Base-by-base conservation (phyloP, 2,888 invertebrate species). In the Microdon myrmicae region DNA sequence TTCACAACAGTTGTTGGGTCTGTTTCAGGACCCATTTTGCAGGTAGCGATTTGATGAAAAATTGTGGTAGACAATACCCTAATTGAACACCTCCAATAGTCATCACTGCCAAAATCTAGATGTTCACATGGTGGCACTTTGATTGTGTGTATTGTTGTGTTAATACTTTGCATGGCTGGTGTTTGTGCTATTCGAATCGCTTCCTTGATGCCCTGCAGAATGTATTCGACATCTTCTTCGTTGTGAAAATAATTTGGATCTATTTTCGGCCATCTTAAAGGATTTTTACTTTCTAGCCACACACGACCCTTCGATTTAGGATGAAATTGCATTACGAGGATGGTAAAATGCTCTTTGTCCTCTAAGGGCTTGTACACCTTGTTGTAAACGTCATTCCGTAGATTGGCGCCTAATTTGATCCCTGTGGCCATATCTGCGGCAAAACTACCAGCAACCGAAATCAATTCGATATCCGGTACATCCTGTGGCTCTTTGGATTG, bases 281-380 rank as follows among this genome's bases (percentile, higher is more conserved):
- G 87, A 73, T 88, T 68, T 14, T 81, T 86, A 26, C 88, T 86
- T 70, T 84, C 85, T 8, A 96, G 81, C 73, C 83, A 84, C 0
- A 92, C 70, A 3, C 84, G 82, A 0, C 92, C 92, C 12, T 83
- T 81, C 8, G 92, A 92, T 73, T 87, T 85, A 0, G 92, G 92
- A 72, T 89, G 85, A 38, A 90, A 83, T 19, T 91, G 79, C 81
- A 90, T 87, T 0, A 89, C 85, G 43, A 89, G 83, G 8, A 86
- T 78, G 31, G 82, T 84, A 81, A 83, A 88, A 9, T 82, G 84
- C 81, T 82, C 89, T 44, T 68, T 68, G 7, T 76, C 77, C 38
- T 83, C 82, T n/a, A 89, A 72, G 0, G 82, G 79, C 34, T 82
- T 82, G 73, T 84, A 88, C 20, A 86, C 82, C 37, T 77, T 75